Base-by-base conservation (phyloP, 2,888 invertebrate genomes). In the Tenthredo scrophulariae region DNA sequence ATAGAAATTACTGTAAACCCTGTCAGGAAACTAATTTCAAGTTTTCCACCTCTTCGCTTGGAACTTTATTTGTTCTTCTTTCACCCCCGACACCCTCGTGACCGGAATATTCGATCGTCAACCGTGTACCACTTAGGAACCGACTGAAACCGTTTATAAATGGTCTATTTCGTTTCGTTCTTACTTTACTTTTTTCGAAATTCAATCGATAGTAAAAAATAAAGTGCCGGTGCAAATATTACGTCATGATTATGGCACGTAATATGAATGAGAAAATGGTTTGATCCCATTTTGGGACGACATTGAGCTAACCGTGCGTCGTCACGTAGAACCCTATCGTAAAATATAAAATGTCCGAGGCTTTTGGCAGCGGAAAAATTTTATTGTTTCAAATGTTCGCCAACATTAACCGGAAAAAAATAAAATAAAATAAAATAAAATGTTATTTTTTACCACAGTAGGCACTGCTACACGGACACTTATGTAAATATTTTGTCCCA, bases 1-100 rank as follows among this genome's bases (percentile, higher is more conserved):
- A 77, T 54, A 77, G 77, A 77, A 77, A 77, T 77, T 54, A 54
- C 77, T 77, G 29, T 77, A 77, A 77, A 50, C 77, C n/a, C 29
- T 77, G 6, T 29, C 50, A 6, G 54, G 54, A 54, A 77, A 77
- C 77, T 77, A 77, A 77, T 77, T 77, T 54, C 77, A 77, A 77
- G 77, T 77, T 77, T 77, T 26, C 54, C 10, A 54, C 77, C 29
- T 29, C 50, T 29, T 7, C 50, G 29, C 13, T 29, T 29, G 15
- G 15, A 29, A 54, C 50, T 29, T 77, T 50, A 15, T 54, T 77
- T 22, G 18, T 77, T 77, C 54, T 77, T 50, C 50, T 50, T 54
- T 10, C n/a, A 2, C 9, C 77, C 13, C 50, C 15, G 54, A 75
- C 10, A 54, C 50, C 26, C 22, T 29, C 77, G 77, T 77, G 54